These are phyloP conservation scores for Choreutis nemorana DNA, from an alignment of 2,888 invertebrate species.

Conservation along the genomic window DNA sequence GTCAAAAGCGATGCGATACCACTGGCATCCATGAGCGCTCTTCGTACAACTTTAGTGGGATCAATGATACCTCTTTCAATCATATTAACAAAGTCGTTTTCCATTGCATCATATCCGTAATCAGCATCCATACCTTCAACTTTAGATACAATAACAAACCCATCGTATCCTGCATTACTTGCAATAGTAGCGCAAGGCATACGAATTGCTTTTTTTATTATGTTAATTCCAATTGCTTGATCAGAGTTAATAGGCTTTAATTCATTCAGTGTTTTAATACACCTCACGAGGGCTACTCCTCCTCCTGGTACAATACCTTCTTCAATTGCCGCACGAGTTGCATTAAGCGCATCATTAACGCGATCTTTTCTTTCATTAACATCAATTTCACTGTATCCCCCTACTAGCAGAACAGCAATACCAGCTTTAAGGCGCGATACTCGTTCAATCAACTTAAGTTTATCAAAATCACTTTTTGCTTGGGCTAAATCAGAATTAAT, in stretches of 20 bases:
- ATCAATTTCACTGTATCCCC: constrained; percentile 89
- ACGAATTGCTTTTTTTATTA: constrained; percentile 82
- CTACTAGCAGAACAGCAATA: constrained; percentile 78
- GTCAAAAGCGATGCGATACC: constrained; percentile 52
- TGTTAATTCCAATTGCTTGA: constrained; percentile 80
- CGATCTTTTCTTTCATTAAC: constrained; percentile 96
- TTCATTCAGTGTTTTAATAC: constrained; percentile 73
- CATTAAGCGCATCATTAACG: constrained; percentile 93
- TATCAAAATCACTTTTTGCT: constrained; percentile 88
- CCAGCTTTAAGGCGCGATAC: constrained; percentile 86
- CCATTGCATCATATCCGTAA: constrained; percentile 89
- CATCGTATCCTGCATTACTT: constrained; percentile 90
- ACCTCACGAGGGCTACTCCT: constrained; percentile 86
- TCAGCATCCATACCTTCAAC: constrained; percentile 77
- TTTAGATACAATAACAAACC: constrained; percentile 88
- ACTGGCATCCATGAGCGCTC: constrained; percentile 47
- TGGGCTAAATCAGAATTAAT: constrained; percentile 83
- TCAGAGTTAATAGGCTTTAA: constrained; percentile 76
- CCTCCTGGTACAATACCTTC: constrained; percentile 97
- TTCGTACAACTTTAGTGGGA: constrained; percentile 79
- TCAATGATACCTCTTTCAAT: constrained; percentile 93
- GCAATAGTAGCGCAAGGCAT: constrained; percentile 91
- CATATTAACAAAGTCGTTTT: constrained; percentile 88
- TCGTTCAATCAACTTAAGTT: constrained; percentile 87
- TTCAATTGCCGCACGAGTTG: constrained; percentile 92